These are phyloP conservation scores for Syrista parreyssii DNA, from an alignment of 2,888 invertebrate genomes.

Conservation along the genomic window DNA sequence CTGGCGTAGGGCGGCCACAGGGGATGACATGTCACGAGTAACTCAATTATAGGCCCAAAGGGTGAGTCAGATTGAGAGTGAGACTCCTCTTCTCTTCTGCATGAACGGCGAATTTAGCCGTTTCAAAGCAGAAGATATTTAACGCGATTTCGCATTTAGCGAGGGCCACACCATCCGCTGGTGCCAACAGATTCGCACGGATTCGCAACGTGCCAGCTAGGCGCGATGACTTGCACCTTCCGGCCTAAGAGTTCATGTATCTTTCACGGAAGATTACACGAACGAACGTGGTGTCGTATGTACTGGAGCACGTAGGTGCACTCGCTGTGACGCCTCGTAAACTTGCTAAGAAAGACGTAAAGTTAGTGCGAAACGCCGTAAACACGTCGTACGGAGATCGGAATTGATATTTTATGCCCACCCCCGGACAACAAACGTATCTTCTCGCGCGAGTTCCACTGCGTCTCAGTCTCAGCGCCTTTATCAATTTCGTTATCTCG, in stretches of 20 bases:
- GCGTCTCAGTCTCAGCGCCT: neutral
- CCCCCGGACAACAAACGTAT: slow-evolving; percentile 38
- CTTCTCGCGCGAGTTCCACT: neutral
- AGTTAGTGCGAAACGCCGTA: slow-evolving; percentile 41
- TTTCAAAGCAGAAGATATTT: too few species aligned
- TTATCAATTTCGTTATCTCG: too few species aligned
- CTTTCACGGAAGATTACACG: neutral
- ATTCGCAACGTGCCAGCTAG: too few species aligned
- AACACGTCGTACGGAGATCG: slow-evolving; percentile 48
- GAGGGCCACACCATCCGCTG: too few species aligned
- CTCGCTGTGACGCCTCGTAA: slow-evolving; percentile 37
- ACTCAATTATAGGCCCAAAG: slow-evolving; percentile 47
- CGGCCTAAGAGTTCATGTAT: too few species aligned
- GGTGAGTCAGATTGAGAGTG: neutral
- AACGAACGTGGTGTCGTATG: too few species aligned
- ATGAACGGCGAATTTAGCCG: too few species aligned
- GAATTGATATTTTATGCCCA: slow-evolving; percentile 52
- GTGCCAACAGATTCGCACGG: too few species aligned
- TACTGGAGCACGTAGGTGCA: neutral
- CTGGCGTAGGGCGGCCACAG: neutral
- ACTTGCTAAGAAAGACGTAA: slow-evolving; percentile 47
- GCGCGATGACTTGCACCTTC: too few species aligned
- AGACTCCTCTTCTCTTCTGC: too few species aligned
- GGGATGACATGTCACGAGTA: slow-evolving; percentile 47
- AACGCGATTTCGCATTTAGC: too few species aligned